Conservation (phyloP, 2,797 vertebrate species). For the Sebastes steindachneri region DNA sequence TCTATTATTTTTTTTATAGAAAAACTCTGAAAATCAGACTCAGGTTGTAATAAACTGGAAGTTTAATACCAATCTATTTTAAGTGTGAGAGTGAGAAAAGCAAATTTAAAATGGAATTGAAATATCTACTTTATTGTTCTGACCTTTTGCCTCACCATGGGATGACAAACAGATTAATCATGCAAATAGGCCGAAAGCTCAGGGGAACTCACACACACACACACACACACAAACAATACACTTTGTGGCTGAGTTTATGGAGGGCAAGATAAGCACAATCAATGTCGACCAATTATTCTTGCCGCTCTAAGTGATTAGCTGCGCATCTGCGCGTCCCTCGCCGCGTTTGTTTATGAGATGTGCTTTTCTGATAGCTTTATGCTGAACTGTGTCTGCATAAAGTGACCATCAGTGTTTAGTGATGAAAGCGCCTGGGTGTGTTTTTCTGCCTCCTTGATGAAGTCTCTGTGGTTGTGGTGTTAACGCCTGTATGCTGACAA, state of each 20-base stretch:
- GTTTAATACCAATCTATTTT: neutral
- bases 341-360: constrained; percentile 48
- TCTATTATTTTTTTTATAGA: neutral
- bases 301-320: constrained; percentile 67
- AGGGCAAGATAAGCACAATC: constrained; percentile 73
- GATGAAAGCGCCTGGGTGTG: constrained; percentile 27
- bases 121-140: constrained; percentile 14
- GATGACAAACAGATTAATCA: constrained; percentile 51
- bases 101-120: constrained; percentile 17
- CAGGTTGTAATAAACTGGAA: neutral
- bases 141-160: constrained; percentile 29
- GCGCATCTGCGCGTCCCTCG: constrained; percentile 38
- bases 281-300: constrained; percentile 72
- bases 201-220: constrained; percentile 11
- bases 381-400: constrained; percentile 45
- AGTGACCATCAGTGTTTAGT: constrained; percentile 41
- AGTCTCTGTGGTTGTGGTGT: constrained; percentile 30
- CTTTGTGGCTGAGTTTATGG: constrained; percentile 50
- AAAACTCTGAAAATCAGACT: neutral
- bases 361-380: constrained; percentile 48
- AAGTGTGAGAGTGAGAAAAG: neutral
- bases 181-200: constrained; percentile 43
- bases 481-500: constrained; percentile 17
- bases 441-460: constrained; percentile 36
- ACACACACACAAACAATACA: neutral